Evolutionary conservation across 2,888 invertebrate species (phyloP).

Genomic region (Drosophila nigritarsus): DNA sequence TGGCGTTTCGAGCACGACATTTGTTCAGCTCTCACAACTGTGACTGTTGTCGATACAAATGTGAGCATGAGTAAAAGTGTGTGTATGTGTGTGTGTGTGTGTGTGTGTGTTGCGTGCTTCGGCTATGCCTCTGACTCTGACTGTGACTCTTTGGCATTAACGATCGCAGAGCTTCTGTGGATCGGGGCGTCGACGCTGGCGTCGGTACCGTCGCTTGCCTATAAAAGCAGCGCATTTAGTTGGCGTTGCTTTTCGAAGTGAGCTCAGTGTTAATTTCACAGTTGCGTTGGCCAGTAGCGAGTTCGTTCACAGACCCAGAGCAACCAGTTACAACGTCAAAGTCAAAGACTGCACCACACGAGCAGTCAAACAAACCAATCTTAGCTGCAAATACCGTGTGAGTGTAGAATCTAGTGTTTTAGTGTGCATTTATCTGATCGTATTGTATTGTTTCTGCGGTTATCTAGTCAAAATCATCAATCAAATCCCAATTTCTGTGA

Average conservation of each 20-base stretch:
- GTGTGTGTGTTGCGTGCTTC: conserved; percentile 2
- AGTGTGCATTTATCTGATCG: conserved; percentile 8
- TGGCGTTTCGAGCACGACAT: conserved; percentile 13
- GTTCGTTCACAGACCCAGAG: conserved; percentile 28
- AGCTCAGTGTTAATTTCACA: conserved; percentile 83
- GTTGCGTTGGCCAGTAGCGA: conserved; percentile 77
- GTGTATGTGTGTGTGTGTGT: conserved; percentile 9
- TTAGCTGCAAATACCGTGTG: conserved; percentile 38
- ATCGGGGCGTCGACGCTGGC: conserved; percentile 38
- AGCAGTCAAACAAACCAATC: conserved; percentile 38
- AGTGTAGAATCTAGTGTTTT: conserved; percentile 16
- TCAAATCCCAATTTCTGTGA: conserved; percentile 1
- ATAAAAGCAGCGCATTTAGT: conserved; percentile 83
- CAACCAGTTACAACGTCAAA: conserved; percentile 55
- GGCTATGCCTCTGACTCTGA: conserved; percentile 24
- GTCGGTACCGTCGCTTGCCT: conserved; percentile 52
- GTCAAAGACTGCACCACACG: conserved; percentile 37
- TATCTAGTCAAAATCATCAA: conserved; percentile 19
- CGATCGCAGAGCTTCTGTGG: conserved; percentile 56
- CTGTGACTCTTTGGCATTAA: conserved; percentile 66
- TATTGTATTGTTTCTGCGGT: conserved; percentile 1
- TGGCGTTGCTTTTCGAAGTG: conserved; percentile 80
- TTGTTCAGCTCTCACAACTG: conserved; percentile 28
- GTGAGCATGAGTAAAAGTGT: conserved; percentile 1
- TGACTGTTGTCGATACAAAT: conserved; percentile 18